Evolutionary conservation across 2,113 vertebrate species (phyloP).

Genomic region (Anhinga anhinga): DNA sequence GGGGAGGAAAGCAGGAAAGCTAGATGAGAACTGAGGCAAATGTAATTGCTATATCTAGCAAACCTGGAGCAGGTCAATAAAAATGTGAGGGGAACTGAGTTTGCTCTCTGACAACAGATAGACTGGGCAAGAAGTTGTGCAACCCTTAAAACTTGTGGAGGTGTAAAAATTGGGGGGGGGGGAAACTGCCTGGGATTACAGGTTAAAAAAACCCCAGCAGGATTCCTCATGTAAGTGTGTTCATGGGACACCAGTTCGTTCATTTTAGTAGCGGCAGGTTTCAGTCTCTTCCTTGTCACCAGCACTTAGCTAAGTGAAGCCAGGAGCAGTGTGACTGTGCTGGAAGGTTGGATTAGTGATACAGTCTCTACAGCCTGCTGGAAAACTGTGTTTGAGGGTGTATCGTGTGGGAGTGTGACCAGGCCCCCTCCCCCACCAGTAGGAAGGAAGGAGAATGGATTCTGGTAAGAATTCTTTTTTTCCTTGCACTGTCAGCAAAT

Average conservation of each 20-base stretch:
- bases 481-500: not conserved
- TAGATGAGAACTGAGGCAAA: not conserved
- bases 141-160: not conserved
- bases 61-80: not conserved
- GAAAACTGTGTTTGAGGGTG: not conserved
- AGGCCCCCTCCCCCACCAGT: fast-evolving
- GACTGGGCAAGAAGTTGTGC: not conserved
- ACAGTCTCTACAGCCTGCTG: not conserved
- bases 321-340: not conserved
- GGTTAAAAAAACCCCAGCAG: not conserved
- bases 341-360: not conserved
- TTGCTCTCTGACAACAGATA: not conserved
- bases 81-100: not conserved
- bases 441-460: constrained; percentile 35
- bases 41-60: not conserved
- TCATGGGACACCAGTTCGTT: not conserved
- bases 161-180: not conserved
- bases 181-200: not conserved
- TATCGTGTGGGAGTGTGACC: not conserved
- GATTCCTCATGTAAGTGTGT: not conserved
- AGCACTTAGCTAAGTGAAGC: not conserved
- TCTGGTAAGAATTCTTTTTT: not conserved
- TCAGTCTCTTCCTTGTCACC: not conserved
- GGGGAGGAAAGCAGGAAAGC: not conserved
- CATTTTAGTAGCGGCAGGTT: not conserved